These are phyloP conservation scores for Amniataba percoides DNA, from an alignment of 2,797 vertebrate species.

Conservation along the genomic window DNA sequence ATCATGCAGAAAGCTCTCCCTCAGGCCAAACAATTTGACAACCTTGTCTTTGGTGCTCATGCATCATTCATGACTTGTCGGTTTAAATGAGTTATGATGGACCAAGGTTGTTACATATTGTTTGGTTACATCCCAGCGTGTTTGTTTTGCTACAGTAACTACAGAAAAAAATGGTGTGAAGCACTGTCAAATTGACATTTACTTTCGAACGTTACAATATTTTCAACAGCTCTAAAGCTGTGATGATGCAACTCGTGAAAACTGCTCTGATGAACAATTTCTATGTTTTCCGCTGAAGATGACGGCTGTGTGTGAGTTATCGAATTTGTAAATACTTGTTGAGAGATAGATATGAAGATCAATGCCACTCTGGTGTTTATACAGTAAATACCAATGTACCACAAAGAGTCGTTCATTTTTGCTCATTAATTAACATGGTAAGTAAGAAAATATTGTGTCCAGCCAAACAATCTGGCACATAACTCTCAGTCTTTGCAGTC, in stretches of 20 bases:
- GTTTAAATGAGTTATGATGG: conserved; percentile 65
- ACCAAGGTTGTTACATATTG: conserved; percentile 52
- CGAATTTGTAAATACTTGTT: not conserved
- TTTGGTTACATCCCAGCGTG: conserved; percentile 44
- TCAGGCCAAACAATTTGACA: conserved; percentile 62
- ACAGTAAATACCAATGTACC: not conserved
- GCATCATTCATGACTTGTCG: conserved; percentile 71
- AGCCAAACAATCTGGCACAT: not conserved
- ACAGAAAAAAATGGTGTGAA: not conserved
- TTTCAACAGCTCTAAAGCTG: not conserved
- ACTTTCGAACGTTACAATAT: conserved; percentile 22
- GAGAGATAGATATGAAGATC: not conserved
- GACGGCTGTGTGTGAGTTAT: not conserved
- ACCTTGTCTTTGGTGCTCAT: conserved; percentile 59
- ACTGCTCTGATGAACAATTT: not conserved
- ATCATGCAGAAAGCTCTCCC: conserved; percentile 45
- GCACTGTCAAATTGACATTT: conserved; percentile 34
- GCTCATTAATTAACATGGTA: not conserved
- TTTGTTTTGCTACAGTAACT: conserved; percentile 47
- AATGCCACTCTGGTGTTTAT: not conserved
- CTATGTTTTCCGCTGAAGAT: not conserved
- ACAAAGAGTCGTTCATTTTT: not conserved
- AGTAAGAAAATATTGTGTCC: not conserved
- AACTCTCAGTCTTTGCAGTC: not conserved
- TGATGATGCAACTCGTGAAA: conserved; percentile 18